Evolutionary conservation across 1,140 invertebrate genomes (phyloP).

Genomic region (Drosophila pseudoananassae): DNA sequence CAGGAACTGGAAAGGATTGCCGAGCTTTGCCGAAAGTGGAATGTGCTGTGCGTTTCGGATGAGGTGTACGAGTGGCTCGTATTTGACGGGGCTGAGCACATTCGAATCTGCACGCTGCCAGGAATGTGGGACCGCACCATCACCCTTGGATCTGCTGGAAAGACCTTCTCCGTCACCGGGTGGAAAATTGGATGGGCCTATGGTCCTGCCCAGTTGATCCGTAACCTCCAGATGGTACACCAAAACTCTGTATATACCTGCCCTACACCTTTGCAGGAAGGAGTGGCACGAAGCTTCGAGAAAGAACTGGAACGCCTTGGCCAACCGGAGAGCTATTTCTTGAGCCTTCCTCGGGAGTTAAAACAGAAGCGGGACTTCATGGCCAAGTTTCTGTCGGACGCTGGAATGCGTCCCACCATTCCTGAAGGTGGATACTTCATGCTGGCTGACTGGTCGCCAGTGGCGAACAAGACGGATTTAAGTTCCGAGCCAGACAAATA

Average conservation of each 20-base stretch:
- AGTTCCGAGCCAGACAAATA: slow-evolving; percentile 88
- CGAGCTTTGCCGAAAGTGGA: slow-evolving; percentile 95
- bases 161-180: slow-evolving; percentile 98
- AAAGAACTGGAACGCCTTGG: slow-evolving; percentile 90
- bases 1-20: slow-evolving; percentile 92
- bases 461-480: slow-evolving; percentile 88
- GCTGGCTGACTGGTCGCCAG: slow-evolving; percentile 94
- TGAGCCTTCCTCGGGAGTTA: slow-evolving; percentile 91
- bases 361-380: slow-evolving; percentile 94
- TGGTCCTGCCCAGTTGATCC: slow-evolving; percentile 91
- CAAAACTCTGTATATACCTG: slow-evolving; percentile 98
- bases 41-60: slow-evolving; percentile 96
- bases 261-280: slow-evolving; percentile 95
- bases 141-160: slow-evolving; percentile 98
- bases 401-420: slow-evolving; percentile 95
- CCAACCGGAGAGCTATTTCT: slow-evolving; percentile 93
- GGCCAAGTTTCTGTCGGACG: slow-evolving; percentile 90
- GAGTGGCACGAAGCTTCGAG: slow-evolving; percentile 95
- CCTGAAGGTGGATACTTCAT: slow-evolving; percentile 99
- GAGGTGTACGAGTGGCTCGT: slow-evolving; percentile 99
- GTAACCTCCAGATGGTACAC: slow-evolving; percentile 94
- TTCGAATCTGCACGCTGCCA: slow-evolving; percentile 96
- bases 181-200: slow-evolving; percentile 99
- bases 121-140: slow-evolving; percentile 99
- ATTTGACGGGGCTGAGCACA: slow-evolving; percentile 93